Percentiles rank a stretch among this genome's conserved stretches.
These are phyloP conservation scores for Crocodylus rhombifer DNA, from an alignment of 2,797 vertebrate genomes.

Conservation along the genomic window DNA sequence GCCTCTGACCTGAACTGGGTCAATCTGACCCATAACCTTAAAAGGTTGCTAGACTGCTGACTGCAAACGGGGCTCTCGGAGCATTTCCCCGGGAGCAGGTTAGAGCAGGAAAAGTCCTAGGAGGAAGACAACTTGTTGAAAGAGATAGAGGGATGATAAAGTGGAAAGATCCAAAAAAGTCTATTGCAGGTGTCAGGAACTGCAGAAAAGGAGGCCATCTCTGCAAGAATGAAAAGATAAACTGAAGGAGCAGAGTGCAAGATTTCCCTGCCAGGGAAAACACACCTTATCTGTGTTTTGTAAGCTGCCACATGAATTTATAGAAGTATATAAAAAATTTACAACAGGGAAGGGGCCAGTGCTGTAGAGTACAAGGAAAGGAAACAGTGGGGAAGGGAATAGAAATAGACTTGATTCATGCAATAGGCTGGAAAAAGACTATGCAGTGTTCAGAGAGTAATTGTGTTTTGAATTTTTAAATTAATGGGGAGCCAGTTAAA, in stretches of 20 bases:
- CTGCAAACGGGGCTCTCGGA: background rate
- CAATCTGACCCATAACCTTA: no score
- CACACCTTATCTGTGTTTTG: background rate
- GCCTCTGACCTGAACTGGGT: no score
- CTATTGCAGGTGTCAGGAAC: background rate
- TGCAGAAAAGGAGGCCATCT: background rate
- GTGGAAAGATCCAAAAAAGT: no score
- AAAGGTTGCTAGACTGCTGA: no score
- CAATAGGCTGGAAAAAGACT: conserved; percentile 70
- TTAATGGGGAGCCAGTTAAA: conserved; percentile 6
- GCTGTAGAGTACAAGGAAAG: conserved; percentile 15
- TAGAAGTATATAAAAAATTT: conserved; percentile 39
- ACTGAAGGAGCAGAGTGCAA: background rate
- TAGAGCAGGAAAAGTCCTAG: background rate
- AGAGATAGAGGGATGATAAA: background rate
- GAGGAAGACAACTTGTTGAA: background rate
- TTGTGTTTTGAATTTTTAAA: conserved; percentile 71
- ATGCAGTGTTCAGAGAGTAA: conserved; percentile 69
- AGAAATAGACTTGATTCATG: conserved; percentile 62
- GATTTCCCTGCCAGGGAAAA: background rate
- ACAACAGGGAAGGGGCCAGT: conserved; percentile 31
- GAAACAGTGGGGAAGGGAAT: conserved; percentile 57
- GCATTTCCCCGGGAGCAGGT: background rate
- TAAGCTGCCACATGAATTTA: background rate
- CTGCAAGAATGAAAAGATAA: background rate